Evolutionary conservation across 2,113 vertebrate species (phyloP).

Genomic region (Pomatorhinus ruficollis): DNA sequence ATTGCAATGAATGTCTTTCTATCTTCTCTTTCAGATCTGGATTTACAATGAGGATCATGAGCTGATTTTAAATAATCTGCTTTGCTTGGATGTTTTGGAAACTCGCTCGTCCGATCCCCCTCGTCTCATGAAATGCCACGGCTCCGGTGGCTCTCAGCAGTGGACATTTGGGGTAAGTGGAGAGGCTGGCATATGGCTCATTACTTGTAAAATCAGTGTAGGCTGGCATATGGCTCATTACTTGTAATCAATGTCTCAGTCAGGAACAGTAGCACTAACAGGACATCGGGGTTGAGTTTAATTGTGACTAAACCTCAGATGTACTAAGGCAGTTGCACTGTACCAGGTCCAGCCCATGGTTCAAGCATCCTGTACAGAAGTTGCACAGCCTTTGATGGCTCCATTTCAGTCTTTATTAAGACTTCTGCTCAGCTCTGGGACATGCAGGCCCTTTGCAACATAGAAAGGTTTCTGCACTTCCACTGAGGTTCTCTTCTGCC

Average conservation of each 20-base stretch:
- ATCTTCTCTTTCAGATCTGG: constrained; percentile 80
- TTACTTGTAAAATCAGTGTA: neutral
- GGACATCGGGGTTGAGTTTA: neutral
- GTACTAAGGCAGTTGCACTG: neutral
- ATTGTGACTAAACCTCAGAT: neutral
- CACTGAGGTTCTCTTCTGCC: neutral
- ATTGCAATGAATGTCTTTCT: neutral
- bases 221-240: rapidly evolving
- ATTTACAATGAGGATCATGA: constrained; percentile 91
- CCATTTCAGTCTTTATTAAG: neutral
- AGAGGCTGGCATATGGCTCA: neutral
- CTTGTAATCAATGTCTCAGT: rapidly evolving
- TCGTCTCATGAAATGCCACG: constrained; percentile 96
- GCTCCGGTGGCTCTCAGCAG: constrained; percentile 94
- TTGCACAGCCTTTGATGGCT: neutral
- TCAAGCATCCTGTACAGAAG: neutral
- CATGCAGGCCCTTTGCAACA: neutral
- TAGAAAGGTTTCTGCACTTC: neutral
- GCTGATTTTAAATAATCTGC: constrained; percentile 86
- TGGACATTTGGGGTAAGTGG: constrained; percentile 90
- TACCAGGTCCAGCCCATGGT: neutral
- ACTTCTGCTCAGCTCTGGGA: neutral
- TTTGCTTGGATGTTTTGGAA: constrained; percentile 93
- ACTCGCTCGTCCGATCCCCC: constrained; percentile 88
- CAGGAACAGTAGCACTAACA: neutral